Evolutionary conservation across 2,888 invertebrate species (phyloP).

Genomic region (Eupithecia centaureata): DNA sequence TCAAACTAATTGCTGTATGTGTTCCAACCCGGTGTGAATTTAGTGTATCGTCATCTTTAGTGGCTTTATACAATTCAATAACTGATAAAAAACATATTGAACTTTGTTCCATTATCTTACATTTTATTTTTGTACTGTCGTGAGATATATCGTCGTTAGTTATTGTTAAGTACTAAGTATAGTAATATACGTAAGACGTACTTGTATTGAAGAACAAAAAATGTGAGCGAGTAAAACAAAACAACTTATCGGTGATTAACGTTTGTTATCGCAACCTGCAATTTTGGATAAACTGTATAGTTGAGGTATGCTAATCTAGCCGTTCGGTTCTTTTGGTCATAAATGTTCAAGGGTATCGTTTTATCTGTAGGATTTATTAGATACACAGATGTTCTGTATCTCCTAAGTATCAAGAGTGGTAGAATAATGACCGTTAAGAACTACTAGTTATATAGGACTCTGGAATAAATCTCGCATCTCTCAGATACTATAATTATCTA

Average conservation of each 20-base stretch:
- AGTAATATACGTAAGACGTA: no score
- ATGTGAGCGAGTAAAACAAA: background rate
- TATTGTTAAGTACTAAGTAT: no score
- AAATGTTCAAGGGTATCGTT: background rate
- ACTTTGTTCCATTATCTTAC: background rate
- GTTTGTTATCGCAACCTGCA: slow-evolving; percentile 9
- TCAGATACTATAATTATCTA: no score
- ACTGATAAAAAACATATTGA: background rate
- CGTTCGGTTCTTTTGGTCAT: background rate
- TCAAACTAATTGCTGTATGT: slow-evolving; percentile 52
- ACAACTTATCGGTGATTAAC: slow-evolving; percentile 1
- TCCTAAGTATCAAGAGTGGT: no score
- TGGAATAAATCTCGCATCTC: no score
- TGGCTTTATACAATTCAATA: background rate
- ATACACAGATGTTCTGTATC: no score
- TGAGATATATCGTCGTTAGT: background rate
- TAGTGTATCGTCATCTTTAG: slow-evolving; percentile 13
- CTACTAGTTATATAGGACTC: no score
- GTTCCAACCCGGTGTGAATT: slow-evolving; percentile 39
- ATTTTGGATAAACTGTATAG: background rate
- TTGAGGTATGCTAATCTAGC: background rate
- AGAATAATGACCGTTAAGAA: no score
- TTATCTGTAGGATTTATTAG: background rate
- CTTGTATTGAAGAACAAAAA: background rate
- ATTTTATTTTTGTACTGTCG: background rate